Evolutionary conservation across 2,797 vertebrate species (phyloP).

Genomic region (Argentina silus): DNA sequence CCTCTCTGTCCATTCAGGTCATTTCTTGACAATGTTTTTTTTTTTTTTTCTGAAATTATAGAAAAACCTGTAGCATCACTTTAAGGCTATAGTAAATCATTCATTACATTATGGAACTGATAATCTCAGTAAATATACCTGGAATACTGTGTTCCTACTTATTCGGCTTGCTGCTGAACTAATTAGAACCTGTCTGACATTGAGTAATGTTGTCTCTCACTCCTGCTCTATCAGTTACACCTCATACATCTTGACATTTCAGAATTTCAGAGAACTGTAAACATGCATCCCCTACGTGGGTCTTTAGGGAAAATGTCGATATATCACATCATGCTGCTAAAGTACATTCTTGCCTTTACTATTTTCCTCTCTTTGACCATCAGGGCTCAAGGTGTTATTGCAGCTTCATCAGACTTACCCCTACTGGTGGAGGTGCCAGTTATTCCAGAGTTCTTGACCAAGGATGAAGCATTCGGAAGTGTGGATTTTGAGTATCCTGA

Average conservation of each 20-base stretch:
- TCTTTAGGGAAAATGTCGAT: neutral
- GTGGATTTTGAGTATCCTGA: conserved; percentile 68
- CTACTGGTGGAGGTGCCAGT: conserved; percentile 16
- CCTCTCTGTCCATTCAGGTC: too few relatives aligned
- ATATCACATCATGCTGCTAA: neutral
- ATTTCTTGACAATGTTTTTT: too few relatives aligned
- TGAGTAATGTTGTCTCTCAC: neutral
- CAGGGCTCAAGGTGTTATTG: conserved; percentile 42
- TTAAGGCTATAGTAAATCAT: neutral
- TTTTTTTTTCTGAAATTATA: too few relatives aligned
- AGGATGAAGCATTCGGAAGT: conserved; percentile 42
- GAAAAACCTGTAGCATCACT: too few relatives aligned
- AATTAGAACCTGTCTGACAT: neutral
- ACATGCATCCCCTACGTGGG: too few relatives aligned
- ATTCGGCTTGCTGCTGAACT: neutral
- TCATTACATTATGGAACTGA: neutral
- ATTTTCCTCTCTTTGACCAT: conserved; percentile 10
- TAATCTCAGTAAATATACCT: too few relatives aligned
- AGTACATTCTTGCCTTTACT: neutral
- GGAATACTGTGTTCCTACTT: too few relatives aligned
- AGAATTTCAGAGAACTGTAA: neutral
- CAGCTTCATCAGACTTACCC: conserved; percentile 26
- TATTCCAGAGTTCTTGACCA: neutral
- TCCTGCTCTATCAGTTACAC: neutral
- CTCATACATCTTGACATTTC: neutral